phyloP scores from a whole-genome alignment of 2,113 vertebrate genomes.

The Marmota monax region DNA sequence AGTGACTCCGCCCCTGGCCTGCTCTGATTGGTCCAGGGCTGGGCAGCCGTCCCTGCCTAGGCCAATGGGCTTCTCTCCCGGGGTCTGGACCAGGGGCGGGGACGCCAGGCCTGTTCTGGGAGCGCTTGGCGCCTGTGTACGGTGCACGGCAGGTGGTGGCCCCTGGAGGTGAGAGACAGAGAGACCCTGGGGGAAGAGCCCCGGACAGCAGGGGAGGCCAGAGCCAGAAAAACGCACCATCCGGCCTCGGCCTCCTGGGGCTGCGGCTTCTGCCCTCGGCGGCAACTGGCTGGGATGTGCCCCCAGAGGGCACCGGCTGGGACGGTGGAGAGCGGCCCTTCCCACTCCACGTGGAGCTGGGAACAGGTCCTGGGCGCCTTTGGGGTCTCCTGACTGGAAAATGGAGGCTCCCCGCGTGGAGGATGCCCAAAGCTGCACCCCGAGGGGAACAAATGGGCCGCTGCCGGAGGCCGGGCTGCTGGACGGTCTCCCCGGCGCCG shows the following conservation, averaged over 20 bases:
- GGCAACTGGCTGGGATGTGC: rapidly evolving
- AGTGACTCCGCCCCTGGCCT: neutral
- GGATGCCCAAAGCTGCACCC: neutral
- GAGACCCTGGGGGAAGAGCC: too few relatives aligned
- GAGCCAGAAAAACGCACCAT: too few relatives aligned
- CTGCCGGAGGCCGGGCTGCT: neutral
- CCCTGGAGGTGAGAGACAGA: neutral
- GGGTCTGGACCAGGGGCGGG: rapidly evolving
- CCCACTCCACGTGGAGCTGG: rapidly evolving
- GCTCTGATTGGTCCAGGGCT: neutral
- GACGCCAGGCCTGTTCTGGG: neutral
- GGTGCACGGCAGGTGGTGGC: rapidly evolving
- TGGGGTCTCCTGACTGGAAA: neutral
- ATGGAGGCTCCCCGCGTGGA: neutral
- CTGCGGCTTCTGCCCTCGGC: neutral
- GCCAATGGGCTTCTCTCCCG: neutral
- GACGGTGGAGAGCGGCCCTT: neutral
- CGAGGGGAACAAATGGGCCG: neutral
- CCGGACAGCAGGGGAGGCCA: neutral
- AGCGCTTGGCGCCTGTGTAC: rapidly evolving
- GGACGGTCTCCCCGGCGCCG: neutral
- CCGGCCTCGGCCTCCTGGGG: too few relatives aligned
- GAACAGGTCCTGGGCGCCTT: neutral
- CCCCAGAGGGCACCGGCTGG: neutral
- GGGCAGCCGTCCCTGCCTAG: rapidly evolving